A percentile compares a stretch with the other conserved stretches of the same genome.
phyloP scores from a whole-genome alignment of 2,888 invertebrate genomes.

The Caenorhabditis angaria region DNA sequence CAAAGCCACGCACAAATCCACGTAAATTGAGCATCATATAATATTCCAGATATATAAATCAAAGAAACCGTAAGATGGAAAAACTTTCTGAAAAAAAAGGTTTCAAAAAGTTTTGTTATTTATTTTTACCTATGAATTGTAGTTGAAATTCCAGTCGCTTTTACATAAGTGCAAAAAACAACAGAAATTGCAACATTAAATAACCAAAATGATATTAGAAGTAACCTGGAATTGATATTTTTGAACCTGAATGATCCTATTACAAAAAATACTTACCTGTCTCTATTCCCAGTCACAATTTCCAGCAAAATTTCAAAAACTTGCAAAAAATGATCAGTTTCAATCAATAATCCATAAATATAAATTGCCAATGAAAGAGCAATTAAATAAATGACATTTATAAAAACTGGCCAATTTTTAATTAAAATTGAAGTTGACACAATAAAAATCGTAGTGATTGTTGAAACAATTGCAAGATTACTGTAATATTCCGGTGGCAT shows the following conservation, averaged over 20 bases:
- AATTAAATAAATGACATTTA: constrained; percentile 20
- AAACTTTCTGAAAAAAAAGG: constrained; percentile 57
- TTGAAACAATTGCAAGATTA: constrained; percentile 22
- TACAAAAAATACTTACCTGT: not conserved
- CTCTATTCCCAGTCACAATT: constrained; percentile 19
- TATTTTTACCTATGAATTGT: constrained; percentile 38
- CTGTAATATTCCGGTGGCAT: constrained; percentile 35
- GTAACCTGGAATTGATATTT: constrained; percentile 44
- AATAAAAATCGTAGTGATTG: constrained; percentile 17
- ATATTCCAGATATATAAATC: constrained; percentile 63
- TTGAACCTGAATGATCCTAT: not conserved
- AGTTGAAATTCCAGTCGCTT: constrained; percentile 14
- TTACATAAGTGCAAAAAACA: constrained; percentile 53
- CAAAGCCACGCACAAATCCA: constrained; percentile 63
- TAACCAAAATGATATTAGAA: constrained; percentile 64
- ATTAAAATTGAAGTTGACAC: constrained; percentile 13
- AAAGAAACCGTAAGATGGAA: constrained; percentile 70
- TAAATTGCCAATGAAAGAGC: constrained; percentile 17
- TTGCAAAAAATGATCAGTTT: constrained; percentile 15
- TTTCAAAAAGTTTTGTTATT: not conserved
- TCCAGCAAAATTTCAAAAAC: constrained; percentile 17
- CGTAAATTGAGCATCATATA: constrained; percentile 53
- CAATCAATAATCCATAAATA: constrained; percentile 13
- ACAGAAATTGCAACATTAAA: constrained; percentile 60
- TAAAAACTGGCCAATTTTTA: constrained; percentile 9